These are phyloP conservation scores for Taxidea taxus DNA, from an alignment of 2,113 vertebrate genomes.

Conservation along the genomic window DNA sequence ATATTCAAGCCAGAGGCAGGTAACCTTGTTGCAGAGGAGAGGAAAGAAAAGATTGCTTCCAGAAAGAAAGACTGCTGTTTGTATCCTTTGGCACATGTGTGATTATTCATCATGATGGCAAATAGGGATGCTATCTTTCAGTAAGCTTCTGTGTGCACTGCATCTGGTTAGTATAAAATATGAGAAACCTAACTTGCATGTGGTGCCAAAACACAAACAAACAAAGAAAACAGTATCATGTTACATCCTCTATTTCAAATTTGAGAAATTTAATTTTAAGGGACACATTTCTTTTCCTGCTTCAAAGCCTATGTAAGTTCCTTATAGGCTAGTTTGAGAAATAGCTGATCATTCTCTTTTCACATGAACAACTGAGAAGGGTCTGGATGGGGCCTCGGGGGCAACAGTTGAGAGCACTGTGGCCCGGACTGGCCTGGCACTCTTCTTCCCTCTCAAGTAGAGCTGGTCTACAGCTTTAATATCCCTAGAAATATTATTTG, in stretches of 20 bases:
- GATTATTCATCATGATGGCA: not conserved
- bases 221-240: not conserved
- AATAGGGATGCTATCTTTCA: not conserved
- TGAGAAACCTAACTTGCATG: not conserved
- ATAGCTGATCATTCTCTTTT: not conserved
- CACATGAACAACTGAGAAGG: not conserved
- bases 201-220: not conserved
- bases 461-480: not conserved
- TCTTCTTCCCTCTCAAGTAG: not conserved
- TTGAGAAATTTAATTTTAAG: not conserved
- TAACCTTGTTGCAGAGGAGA: not conserved
- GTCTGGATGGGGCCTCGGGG: not conserved
- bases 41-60: not conserved
- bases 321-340: not conserved
- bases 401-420: not conserved
- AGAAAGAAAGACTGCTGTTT: not conserved
- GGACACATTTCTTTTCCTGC: not conserved
- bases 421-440: not conserved
- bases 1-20: not conserved
- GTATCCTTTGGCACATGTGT: not conserved
- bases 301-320: not conserved
- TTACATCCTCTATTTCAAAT: not conserved
- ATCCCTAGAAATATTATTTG: not conserved
- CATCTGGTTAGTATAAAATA: conserved; percentile 13
- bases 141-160: not conserved